These are phyloP conservation scores for Nyleta sp. DNA, from an alignment of 2,888 invertebrate genomes.

Conservation along the genomic window DNA sequence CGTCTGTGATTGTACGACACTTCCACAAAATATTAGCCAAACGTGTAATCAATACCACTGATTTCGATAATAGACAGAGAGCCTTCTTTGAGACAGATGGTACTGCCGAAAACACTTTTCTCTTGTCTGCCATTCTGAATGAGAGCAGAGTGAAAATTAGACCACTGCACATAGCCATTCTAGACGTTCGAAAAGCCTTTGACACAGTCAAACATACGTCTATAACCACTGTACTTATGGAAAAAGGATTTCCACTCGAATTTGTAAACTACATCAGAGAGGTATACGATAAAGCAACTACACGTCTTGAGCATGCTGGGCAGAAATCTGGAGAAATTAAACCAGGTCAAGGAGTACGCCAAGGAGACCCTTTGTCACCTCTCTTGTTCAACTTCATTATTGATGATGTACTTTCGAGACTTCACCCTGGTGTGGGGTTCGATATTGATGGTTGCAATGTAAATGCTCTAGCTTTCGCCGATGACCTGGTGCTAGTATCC, in stretches of 20 bases:
- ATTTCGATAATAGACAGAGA: conserved; percentile 61
- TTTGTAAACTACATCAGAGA: conserved; percentile 44
- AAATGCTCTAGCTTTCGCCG: conserved; percentile 33
- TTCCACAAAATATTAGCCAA: conserved; percentile 42
- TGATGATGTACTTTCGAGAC: neutral
- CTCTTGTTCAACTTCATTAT: conserved; percentile 20
- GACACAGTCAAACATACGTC: conserved; percentile 56
- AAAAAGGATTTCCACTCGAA: conserved; percentile 20
- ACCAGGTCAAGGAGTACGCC: conserved; percentile 6
- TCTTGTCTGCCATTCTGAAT: conserved; percentile 9
- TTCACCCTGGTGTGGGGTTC: conserved; percentile 37
- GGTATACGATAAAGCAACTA: conserved; percentile 19
- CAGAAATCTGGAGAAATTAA: neutral
- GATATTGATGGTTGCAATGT: neutral
- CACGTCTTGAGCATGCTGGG: too few relatives aligned
- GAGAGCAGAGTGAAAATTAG: neutral
- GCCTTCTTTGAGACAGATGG: conserved; percentile 64
- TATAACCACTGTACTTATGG: neutral
- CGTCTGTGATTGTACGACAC: conserved; percentile 41
- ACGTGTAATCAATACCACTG: neutral
- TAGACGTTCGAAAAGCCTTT: conserved; percentile 60
- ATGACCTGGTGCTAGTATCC: conserved; percentile 6
- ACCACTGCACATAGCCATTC: neutral
- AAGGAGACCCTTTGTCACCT: conserved; percentile 24
- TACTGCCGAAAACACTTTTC: conserved; percentile 62